Conservation (phyloP, 2,797 vertebrate genomes). For the Adrianichthys oophorus region DNA sequence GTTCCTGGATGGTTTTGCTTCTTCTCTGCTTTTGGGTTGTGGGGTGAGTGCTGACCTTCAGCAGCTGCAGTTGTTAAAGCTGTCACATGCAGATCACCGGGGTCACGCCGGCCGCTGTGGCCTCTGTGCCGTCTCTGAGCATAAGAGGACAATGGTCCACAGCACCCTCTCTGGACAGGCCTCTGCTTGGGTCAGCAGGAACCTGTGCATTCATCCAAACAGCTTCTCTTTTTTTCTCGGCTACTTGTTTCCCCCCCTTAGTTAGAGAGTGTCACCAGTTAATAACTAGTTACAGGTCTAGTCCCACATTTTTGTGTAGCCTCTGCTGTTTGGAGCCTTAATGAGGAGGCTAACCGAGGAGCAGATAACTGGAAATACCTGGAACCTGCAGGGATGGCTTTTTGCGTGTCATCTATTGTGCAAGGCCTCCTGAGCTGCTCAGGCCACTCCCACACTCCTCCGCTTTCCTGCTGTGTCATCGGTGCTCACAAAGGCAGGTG, state of each 20-base stretch:
- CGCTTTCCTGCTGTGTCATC: constrained; percentile 26
- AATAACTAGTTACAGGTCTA: no score
- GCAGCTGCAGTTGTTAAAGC: constrained; percentile 43
- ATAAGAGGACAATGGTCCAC: constrained; percentile 73
- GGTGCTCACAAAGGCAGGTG: constrained; percentile 32
- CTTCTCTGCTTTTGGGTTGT: constrained; percentile 59
- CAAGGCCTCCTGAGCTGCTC: constrained; percentile 31
- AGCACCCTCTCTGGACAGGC: constrained; percentile 52
- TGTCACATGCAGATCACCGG: constrained; percentile 66
- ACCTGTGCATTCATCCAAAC: constrained; percentile 67
- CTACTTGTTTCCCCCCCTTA: no score
- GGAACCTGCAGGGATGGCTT: constrained; percentile 17
- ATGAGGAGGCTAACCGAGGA: background rate
- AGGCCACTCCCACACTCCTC: constrained; percentile 2
- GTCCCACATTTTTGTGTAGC: no score
- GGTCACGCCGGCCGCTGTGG: constrained; percentile 72
- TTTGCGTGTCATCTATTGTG: constrained; percentile 37
- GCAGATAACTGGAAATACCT: constrained; percentile 38
- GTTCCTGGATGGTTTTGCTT: constrained; percentile 23
- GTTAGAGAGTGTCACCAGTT: no score
- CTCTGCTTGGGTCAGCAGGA: constrained; percentile 75
- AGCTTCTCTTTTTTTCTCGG: constrained; percentile 52
- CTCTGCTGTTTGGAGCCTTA: background rate
- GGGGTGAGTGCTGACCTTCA: constrained; percentile 41
- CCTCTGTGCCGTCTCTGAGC: constrained; percentile 64